These are phyloP conservation scores for Ophion ellenae DNA, from an alignment of 2,888 invertebrate species.

Conservation along the genomic window DNA sequence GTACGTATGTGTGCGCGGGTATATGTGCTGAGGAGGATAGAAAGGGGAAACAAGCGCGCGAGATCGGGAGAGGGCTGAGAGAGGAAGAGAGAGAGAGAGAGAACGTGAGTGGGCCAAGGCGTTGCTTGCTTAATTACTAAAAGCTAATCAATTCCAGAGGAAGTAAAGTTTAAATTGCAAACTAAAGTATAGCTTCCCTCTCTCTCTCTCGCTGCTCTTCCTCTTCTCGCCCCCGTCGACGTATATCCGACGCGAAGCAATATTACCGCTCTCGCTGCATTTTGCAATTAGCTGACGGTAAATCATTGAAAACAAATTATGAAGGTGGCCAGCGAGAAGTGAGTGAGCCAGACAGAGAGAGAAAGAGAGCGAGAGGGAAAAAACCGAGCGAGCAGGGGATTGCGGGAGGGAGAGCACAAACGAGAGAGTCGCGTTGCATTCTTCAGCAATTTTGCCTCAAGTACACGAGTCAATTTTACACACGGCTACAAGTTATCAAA, in stretches of 20 bases:
- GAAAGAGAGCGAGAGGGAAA: constrained; percentile 23
- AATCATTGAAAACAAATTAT: constrained; percentile 84
- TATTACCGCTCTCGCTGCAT: constrained; percentile 79
- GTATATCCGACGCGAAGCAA: constrained; percentile 67
- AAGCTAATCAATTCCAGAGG: constrained; percentile 84
- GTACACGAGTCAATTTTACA: neutral
- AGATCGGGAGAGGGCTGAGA: constrained; percentile 53
- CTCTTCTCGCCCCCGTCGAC: constrained; percentile 51
- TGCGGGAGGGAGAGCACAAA: constrained; percentile 55
- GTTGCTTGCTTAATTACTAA: constrained; percentile 84
- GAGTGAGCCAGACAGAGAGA: constrained; percentile 25
- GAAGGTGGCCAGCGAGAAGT: constrained; percentile 71
- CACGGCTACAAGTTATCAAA: neutral
- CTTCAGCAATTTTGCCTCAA: constrained; percentile 30
- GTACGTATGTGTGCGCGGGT: constrained; percentile 19
- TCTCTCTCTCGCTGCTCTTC: constrained; percentile 67
- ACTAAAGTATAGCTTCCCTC: constrained; percentile 83
- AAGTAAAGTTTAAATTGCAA: constrained; percentile 84
- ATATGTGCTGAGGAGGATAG: constrained; percentile 44
- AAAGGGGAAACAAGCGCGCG: constrained; percentile 60
- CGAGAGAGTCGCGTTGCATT: constrained; percentile 59
- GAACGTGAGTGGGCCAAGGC: constrained; percentile 76
- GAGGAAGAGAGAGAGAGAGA: constrained; percentile 62
- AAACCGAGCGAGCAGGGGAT: constrained; percentile 38
- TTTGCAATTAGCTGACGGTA: constrained; percentile 83